Evolutionary conservation across 2,113 vertebrate species (phyloP).

Genomic region (Eubucco bourcierii): DNA sequence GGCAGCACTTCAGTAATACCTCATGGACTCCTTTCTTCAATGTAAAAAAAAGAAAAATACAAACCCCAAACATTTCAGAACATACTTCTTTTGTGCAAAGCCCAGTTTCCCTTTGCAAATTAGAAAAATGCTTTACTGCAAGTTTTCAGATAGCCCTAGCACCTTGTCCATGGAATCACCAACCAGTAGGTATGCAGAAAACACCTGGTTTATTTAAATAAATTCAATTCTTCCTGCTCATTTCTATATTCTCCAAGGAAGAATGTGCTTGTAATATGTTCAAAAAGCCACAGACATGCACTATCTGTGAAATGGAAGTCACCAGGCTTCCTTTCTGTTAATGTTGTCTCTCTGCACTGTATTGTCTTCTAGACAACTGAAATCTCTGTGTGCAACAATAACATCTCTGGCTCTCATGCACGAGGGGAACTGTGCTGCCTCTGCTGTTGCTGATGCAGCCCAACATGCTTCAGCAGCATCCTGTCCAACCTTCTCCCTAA

Average conservation of each 20-base stretch:
- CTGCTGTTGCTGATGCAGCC: neutral
- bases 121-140: neutral
- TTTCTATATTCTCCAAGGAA: neutral
- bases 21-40: neutral
- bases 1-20: neutral
- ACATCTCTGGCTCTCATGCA: neutral
- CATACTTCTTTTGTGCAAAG: neutral
- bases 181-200: neutral
- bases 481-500: neutral
- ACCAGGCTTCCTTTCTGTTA: conserved; percentile 13
- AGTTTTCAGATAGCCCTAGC: neutral
- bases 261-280: neutral
- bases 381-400: neutral
- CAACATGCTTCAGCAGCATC: neutral
- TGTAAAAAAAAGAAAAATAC: neutral
- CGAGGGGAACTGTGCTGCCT: neutral
- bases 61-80: neutral
- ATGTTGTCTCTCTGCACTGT: neutral
- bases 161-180: neutral
- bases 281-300: neutral
- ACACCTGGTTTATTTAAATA: neutral
- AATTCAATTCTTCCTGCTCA: neutral
- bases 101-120: neutral
- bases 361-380: neutral
- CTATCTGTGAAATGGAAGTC: neutral